These are phyloP conservation scores for Rhagologus leucostigma DNA, from an alignment of 2,113 vertebrate genomes.

Conservation along the genomic window DNA sequence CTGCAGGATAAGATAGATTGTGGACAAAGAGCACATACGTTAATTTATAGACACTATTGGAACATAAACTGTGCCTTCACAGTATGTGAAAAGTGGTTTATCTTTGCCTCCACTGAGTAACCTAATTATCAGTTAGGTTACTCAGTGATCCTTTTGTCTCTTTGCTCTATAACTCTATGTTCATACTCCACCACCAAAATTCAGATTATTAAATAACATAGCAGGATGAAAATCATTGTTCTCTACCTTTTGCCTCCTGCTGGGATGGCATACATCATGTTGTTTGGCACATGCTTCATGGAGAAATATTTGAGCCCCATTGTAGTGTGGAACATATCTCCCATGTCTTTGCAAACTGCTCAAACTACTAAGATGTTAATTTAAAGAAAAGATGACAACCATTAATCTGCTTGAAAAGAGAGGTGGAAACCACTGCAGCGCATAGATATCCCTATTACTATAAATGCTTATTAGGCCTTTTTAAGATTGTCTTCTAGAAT, in stretches of 20 bases:
- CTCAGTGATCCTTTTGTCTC: background rate
- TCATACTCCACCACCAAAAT: background rate
- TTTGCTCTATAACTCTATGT: background rate
- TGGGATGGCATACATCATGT: background rate
- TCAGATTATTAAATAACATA: background rate
- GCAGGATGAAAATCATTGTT: background rate
- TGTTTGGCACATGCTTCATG: background rate
- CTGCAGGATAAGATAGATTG: background rate
- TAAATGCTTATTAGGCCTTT: constrained; percentile 27
- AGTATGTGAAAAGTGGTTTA: background rate
- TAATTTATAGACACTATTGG: background rate
- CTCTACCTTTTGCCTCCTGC: background rate
- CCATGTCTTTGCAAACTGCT: background rate
- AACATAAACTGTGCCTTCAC: background rate
- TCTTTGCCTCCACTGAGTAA: background rate
- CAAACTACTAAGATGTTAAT: background rate
- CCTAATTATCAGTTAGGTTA: background rate
- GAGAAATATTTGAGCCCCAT: background rate
- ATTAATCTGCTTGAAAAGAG: constrained; percentile 13
- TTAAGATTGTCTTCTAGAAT: constrained; percentile 23
- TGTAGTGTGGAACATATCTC: background rate
- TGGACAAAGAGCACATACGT: rapidly evolving
- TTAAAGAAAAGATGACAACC: background rate
- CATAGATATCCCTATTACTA: background rate
- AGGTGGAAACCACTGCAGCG: background rate